Base-by-base conservation (phyloP, 2,888 invertebrate species). In the Philopedon plagiatum region DNA sequence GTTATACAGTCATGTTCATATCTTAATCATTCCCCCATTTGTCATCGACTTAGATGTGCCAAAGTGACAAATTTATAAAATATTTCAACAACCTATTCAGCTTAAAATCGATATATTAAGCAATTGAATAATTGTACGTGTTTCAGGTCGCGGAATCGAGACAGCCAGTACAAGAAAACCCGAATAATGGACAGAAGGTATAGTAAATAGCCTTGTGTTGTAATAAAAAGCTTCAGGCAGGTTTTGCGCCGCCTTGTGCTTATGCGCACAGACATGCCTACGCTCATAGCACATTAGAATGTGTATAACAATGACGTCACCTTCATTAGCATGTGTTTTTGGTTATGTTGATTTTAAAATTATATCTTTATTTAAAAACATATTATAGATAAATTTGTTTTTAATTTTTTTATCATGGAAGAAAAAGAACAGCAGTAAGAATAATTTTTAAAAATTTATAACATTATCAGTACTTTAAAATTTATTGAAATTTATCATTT, bases 331-430 rank as follows among this genome's bases (percentile, higher is more conserved):
- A 41, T 26, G 39, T 44, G 15, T 44, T 29, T 60, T 41, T 57
- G 57, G 39, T 57, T 39, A 39, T 57, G 57, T 39, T 39, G 39
- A 57, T 37, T 57, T 37, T 29, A 29, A 54, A 29, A 15, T 26
- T n/a, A 15, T 51, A 21, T 46, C 44, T 21, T 21, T 8, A 54
- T 54, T 54, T 29, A 9, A 29, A 29, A 29, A 54, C 29, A 29
- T 29, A 18, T 29, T 54, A 29, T 54, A 29, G 18, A 29, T 29
- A 54, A 54, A 29, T 15, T 29, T 54, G 18, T 15, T 54, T 13
- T 46, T 51, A 44, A 13, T 49, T 23, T 49, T 19, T 51, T 29
- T 32, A 54, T 54, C 29, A 60, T 60, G 60, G 60, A 41, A 15
- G 26, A 37, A 60, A 60, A 41, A 44, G 60, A 13, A 1, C 13